Evolutionary conservation across 2,113 vertebrate species (phyloP), one percentile per base, ranked within the genome.

Genomic region (Caretta caretta): DNA sequence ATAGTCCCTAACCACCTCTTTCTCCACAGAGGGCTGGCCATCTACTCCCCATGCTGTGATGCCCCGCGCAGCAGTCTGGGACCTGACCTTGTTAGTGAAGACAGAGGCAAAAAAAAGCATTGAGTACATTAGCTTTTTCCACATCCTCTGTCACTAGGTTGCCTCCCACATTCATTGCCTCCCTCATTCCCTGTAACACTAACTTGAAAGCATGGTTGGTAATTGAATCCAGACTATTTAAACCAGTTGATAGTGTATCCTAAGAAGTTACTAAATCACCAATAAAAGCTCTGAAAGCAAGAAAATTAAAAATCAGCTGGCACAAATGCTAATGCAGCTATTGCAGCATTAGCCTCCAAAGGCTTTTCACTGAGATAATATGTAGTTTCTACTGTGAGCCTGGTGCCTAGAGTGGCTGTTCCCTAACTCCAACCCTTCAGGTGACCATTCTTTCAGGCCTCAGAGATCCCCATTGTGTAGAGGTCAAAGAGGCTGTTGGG

Each of bases 401-500:
- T 22, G 75, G 38, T 1, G 0, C 38, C 88, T 80, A 42, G 53
- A 27, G 54, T 16, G 24, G 54, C 24, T 25, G 25, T 12, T 93
- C 42, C n/a, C 65, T 88, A 0, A 0, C 6, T 46, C 84, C 69
- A 5, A n/a, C 65, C 35, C 17, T 69, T 9, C 65, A 10, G 65
- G 35, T n/a, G 35, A 69, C 6, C 13, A 88, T n/a, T 19, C 1
- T 25, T 19, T 10, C 80, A 87, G 10, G 22, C 17, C 46, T 79
- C 59, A 38, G 46, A 56, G 82, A 82, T 6, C 1, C 25, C 29
- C 11, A 27, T 0, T 0, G 20, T 3, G 84, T 72, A 86, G 56
- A 72, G 3, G 6, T 24, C 46, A 76, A 69, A 76, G 12, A 91
- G 91, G 46, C 8, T 81, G 48, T 11, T 83, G 84, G 24, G 24